Percentiles rank a stretch among this genome's conserved stretches.
Conservation (phyloP, 2,797 vertebrate genomes). For the Muscicapa comitata region DNA sequence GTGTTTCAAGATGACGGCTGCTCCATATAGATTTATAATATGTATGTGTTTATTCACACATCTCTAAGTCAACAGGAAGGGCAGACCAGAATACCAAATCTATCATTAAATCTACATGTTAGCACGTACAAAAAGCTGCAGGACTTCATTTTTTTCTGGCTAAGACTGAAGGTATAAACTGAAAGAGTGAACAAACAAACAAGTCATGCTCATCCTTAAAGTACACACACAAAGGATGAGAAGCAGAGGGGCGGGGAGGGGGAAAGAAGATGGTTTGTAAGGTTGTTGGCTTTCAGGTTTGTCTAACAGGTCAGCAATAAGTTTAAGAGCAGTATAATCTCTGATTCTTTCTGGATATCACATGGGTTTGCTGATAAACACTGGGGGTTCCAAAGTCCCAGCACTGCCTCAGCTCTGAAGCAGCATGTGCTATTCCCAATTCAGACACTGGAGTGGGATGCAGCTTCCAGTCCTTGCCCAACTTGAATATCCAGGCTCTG, state of each 20-base stretch:
- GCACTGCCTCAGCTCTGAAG: not conserved
- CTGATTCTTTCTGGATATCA: not conserved
- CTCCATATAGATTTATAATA: not conserved
- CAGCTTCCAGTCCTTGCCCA: not conserved
- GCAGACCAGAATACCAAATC: conserved; percentile 24
- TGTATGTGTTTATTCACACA: not conserved
- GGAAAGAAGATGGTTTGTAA: not conserved
- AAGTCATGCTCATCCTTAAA: not conserved
- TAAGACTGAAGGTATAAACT: not conserved
- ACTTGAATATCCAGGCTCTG: not conserved
- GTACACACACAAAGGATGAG: not conserved
- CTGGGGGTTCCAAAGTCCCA: not conserved
- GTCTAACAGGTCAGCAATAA: not conserved
- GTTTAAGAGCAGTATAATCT: not conserved
- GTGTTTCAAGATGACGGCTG: not conserved
- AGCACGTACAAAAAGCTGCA: not conserved
- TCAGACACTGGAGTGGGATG: not conserved
- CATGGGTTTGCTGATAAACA: not conserved
- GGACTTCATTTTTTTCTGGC: not conserved
- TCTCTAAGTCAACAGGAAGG: not conserved
- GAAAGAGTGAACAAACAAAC: not conserved
- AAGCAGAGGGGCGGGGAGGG: not conserved
- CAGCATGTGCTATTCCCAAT: not conserved
- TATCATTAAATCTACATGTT: conserved; percentile 17
- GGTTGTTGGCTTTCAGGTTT: not conserved